A percentile compares a stretch with the other conserved stretches of the same genome.
Conservation (phyloP, 2,113 vertebrate species). For the Rhinopithecus roxellana region DNA sequence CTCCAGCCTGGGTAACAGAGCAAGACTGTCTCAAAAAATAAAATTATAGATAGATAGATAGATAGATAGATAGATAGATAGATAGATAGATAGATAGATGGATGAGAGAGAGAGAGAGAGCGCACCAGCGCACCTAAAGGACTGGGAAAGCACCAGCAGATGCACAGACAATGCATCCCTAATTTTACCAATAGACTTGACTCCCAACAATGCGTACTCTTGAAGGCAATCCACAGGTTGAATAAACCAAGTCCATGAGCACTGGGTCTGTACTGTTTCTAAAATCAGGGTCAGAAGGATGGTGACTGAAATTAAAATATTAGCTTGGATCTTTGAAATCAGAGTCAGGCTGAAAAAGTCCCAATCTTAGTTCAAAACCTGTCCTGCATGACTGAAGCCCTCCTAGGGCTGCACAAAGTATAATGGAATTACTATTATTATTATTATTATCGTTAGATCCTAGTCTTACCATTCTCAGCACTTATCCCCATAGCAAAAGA, state of each 20-base stretch:
- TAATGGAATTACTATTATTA: not conserved
- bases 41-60: too few relatives aligned
- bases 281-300: not conserved
- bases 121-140: not conserved
- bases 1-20: not conserved
- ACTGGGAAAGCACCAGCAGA: not conserved
- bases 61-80: too few relatives aligned
- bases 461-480: not conserved
- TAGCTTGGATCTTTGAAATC: not conserved
- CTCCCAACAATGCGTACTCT: not conserved
- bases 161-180: not conserved
- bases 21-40: too few relatives aligned
- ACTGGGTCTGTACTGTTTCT: not conserved
- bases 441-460: not conserved
- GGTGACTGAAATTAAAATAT: conserved; percentile 19
- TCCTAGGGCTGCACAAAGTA: not conserved
- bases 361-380: not conserved
- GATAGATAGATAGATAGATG: too few relatives aligned
- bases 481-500: not conserved
- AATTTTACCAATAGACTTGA: not conserved
- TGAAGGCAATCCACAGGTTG: not conserved
- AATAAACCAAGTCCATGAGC: not conserved
- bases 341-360: not conserved
- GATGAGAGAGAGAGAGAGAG: too few relatives aligned
- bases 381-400: not conserved